Evolutionary conservation across 2,888 invertebrate species (phyloP).

Genomic region (Aspidiotus destructor): DNA sequence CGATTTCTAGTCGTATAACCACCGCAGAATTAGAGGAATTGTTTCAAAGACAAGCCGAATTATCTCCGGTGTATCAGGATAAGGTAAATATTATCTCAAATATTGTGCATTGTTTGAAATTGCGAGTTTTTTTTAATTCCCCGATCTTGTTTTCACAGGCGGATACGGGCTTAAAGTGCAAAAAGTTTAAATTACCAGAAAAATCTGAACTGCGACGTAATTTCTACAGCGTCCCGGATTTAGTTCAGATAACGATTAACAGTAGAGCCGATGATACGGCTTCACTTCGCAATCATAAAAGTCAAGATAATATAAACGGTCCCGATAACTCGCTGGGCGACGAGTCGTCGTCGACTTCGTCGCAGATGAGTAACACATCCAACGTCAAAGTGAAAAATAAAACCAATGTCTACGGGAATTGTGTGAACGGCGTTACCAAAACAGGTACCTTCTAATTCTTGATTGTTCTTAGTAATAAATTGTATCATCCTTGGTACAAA

Average conservation of each 20-base stretch:
- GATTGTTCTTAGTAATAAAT: not conserved
- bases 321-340: slow-evolving; percentile 1
- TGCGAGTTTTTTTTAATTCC: not conserved
- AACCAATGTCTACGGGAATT: slow-evolving; percentile 8
- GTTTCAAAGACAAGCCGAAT: slow-evolving; percentile 62
- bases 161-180: not conserved
- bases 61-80: slow-evolving; percentile 21
- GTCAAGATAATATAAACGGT: slow-evolving; percentile 25
- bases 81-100: not conserved
- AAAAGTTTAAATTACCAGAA: slow-evolving; percentile 1
- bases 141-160: not conserved
- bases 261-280: slow-evolving; percentile 8
- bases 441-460: not conserved
- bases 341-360: slow-evolving; percentile 7
- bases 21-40: slow-evolving; percentile 86
- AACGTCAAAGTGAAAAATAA: slow-evolving; percentile 21
- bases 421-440: not conserved
- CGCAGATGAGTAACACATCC: slow-evolving; percentile 1
- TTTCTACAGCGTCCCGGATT: slow-evolving; percentile 84
- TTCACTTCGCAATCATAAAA: slow-evolving; percentile 15
- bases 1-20: slow-evolving; percentile 77
- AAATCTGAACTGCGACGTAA: slow-evolving; percentile 56
- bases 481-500: not conserved
- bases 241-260: slow-evolving; percentile 36
- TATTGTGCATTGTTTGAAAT: not conserved